Conservation (phyloP, 1,140 invertebrate species). For the Plectrocnemia conspersa region DNA sequence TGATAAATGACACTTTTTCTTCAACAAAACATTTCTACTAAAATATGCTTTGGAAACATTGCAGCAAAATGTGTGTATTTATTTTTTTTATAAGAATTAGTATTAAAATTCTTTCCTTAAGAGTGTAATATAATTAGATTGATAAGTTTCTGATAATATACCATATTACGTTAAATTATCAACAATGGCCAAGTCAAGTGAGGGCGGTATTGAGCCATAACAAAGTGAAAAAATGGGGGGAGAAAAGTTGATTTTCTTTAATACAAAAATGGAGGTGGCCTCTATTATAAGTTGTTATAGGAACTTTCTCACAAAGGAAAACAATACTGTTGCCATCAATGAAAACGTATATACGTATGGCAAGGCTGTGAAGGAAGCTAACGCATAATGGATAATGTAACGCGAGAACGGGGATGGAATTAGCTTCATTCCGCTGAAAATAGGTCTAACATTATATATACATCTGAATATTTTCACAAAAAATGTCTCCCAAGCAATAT, state of each 20-base stretch:
- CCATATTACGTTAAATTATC: too few relatives aligned
- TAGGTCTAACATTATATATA: slow-evolving; percentile 1
- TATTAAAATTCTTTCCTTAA: too few relatives aligned
- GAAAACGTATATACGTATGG: background rate
- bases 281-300: slow-evolving; percentile 1
- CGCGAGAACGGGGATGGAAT: slow-evolving; percentile 11
- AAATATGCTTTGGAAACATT: too few relatives aligned
- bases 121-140: too few relatives aligned
- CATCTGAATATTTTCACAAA: background rate
- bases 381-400: slow-evolving; percentile 22
- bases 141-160: too few relatives aligned
- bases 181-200: background rate
- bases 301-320: slow-evolving; percentile 12
- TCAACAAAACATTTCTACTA: too few relatives aligned
- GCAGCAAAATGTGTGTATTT: too few relatives aligned
- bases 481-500: background rate
- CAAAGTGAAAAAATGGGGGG: too few relatives aligned
- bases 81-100: too few relatives aligned
- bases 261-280: slow-evolving; percentile 1
- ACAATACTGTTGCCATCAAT: slow-evolving; percentile 19
- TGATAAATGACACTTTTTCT: too few relatives aligned
- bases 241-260: slow-evolving; percentile 4
- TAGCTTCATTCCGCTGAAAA: slow-evolving; percentile 18
- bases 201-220: background rate
- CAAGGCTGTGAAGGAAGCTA: background rate